Evolutionary conservation across 2,113 vertebrate species (phyloP).

Genomic region (Silurus glanis): DNA sequence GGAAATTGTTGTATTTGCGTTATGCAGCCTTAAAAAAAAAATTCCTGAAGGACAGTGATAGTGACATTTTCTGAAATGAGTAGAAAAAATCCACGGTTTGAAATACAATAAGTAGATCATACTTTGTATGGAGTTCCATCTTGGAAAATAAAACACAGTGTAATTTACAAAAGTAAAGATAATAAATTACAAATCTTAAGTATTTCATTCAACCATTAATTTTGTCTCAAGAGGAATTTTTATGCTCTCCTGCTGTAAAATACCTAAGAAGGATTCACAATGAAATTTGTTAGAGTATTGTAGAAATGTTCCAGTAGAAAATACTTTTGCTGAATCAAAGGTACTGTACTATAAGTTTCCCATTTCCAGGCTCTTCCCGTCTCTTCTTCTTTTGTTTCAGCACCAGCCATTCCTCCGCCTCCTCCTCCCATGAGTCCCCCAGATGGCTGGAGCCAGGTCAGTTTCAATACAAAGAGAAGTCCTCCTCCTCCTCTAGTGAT

Average conservation of each 20-base stretch:
- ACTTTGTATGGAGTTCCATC: neutral
- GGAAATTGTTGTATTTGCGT: neutral
- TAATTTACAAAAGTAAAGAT: neutral
- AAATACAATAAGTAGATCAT: too few species aligned
- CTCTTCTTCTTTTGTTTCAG: constrained; percentile 52
- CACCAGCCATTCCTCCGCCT: constrained; percentile 58
- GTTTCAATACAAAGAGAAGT: constrained; percentile 56
- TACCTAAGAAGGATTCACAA: neutral
- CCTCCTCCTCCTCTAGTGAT: constrained; percentile 60
- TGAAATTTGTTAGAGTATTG: neutral
- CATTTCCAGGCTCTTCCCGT: neutral
- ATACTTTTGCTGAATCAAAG: neutral
- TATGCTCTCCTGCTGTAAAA: neutral
- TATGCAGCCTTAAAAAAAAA: neutral
- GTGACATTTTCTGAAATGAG: neutral
- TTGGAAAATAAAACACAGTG: neutral
- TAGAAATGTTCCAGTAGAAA: neutral
- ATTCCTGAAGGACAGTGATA: neutral
- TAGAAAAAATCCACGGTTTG: too few species aligned
- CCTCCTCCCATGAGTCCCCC: constrained; percentile 55
- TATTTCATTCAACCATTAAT: neutral
- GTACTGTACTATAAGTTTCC: neutral
- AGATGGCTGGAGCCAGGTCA: constrained; percentile 47
- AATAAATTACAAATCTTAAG: too few species aligned
- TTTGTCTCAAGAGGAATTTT: neutral